Base-by-base conservation (phyloP, 2,888 invertebrate genomes). In the Hirtodrosophila cameraria region DNA sequence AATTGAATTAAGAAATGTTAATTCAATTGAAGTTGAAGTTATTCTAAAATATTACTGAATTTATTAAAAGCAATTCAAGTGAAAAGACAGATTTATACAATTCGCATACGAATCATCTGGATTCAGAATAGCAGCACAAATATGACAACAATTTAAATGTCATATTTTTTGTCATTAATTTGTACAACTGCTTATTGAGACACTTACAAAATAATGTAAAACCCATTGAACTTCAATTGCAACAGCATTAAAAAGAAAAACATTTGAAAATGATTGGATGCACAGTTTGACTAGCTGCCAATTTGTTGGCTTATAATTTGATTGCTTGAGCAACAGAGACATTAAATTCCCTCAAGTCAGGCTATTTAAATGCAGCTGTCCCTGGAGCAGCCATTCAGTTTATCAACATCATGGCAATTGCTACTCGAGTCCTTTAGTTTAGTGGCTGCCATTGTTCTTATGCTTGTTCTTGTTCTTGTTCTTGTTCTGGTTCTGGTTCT, bases 381-480 rank as follows among this genome's bases (percentile, higher is more conserved):
- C 18, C 31, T 31, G n/a, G 42, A 31, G 39, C 36, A 16, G 31
- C 20, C 9, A 27, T 38, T 35, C 53, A 57, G 68, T 73, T 67
- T 27, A 67, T 73, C 68, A 67, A 50, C 68, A 61, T 49, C 68
- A 35, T 39, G 45, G 63, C 62, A 68, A 71, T 68, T 46, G 69
- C 74, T 58, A 63, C 74, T 71, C 41, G 20, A 73, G 42, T 68
- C 39, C 74, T 71, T 45, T 20, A 73, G 42, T 68, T 36, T 28
- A 71, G 74, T 53, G 67, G 27, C 9, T 48, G 16, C 25, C 42
- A 36, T 60, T 69, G 72, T 59, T 43, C 15, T 39, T 23, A 2
- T 7, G 12, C 12, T 39, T 18, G 18, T 23, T 36, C 16, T 46
- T n/a, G n/a, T n/a, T n/a, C n/a, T n/a, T n/a, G n/a, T n/a, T n/a